Evolutionary conservation across 2,888 invertebrate genomes (phyloP), one percentile per base, ranked within the genome.

Genomic region (Apamea monoglypha): DNA sequence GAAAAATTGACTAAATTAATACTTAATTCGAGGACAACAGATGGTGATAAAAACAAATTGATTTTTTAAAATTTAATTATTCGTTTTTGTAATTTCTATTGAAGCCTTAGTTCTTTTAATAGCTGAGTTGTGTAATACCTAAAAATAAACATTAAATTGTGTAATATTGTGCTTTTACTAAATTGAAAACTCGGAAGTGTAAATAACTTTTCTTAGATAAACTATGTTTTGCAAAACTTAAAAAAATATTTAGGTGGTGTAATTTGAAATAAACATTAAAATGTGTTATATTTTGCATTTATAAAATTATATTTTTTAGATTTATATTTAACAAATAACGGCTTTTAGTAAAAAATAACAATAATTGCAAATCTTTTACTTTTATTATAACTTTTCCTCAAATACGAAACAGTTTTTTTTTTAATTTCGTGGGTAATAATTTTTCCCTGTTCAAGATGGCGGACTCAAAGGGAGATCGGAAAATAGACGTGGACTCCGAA

Each of bases 381-480:
- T 8, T 29, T 29, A 7, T 29, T 14, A 1, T 68, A 29, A 7
- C 4, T 36, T 56, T 18, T 8, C 21, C 5, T 12, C 6, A 36
- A 56, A n/a, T n/a, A 3, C 6, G 5, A 56, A 70, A 32, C 5
- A 25, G 47, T 32, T 50, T 16, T 50, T 67, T 44, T 40, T 29
- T 61, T 6, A 21, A 56, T 12, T 10, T 36, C 1, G 3, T 3
- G 18, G 59, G n/a, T 3, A 7, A 4, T 36, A 36, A 4, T 14
- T 71, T 12, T 40, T 36, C 7, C 7, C 7, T n/a, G 0, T 32
- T 36, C 44, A 83, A 77, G 32, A 82, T 82, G 82, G 69, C 56
- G 29, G 69, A 82, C 10, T 8, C 64, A n/a, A 29, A 82, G 25
- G 74, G 64, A 16, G 40, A 86, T 56, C 47, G 16, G 2, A 82